Base-by-base conservation (phyloP, 2,888 invertebrate genomes). In the Diadegma fenestrale region DNA sequence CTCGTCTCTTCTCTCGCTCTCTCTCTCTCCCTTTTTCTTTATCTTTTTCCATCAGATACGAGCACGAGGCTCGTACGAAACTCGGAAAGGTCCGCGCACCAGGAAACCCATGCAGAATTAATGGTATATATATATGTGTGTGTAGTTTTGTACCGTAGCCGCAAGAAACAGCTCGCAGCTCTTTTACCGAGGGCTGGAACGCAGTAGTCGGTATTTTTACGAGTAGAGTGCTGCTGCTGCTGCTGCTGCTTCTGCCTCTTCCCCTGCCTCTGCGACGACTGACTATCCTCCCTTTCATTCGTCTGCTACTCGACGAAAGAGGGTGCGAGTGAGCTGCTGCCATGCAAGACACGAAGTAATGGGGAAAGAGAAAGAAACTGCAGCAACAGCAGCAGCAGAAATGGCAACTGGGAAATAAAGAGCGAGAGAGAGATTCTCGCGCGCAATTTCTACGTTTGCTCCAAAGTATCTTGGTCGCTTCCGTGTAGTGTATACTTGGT, bases 161-260 rank as follows among this genome's bases (percentile, higher is more conserved):
- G 81, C 78, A 81, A 78, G 77, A 73, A 78, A 63, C 63, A 72
- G 75, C 81, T 81, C 85, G 58, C 61, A 58, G 66, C 79, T 80
- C 79, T 76, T 78, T 83, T 80, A 77, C 86, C 69, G 26, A 33
- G 61, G 61, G 66, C 22, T 66, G 82, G 51, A 43, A 48, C 82
- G 76, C 45, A 75, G 80, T 78, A 83, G 80, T 78, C 86, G 80
- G 86, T 86, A 86, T 86, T 86, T 86, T 86, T 86, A 86, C 86
- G 86, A 86, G 83, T 80, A 86, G 83, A 86, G 86, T 66, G 78
- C 76, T 86, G 81, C 84, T 84, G 75, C 83, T 77, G 77, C 54
- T 64, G 71, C 10, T 22, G 14, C 61, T 80, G 33, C n/a, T n/a
- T n/a, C n/a, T n/a, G n/a, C n/a, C n/a, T n/a, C n/a, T n/a, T n/a